Conservation (phyloP, 2,113 vertebrate genomes). For the Hydrolagus affinis region DNA sequence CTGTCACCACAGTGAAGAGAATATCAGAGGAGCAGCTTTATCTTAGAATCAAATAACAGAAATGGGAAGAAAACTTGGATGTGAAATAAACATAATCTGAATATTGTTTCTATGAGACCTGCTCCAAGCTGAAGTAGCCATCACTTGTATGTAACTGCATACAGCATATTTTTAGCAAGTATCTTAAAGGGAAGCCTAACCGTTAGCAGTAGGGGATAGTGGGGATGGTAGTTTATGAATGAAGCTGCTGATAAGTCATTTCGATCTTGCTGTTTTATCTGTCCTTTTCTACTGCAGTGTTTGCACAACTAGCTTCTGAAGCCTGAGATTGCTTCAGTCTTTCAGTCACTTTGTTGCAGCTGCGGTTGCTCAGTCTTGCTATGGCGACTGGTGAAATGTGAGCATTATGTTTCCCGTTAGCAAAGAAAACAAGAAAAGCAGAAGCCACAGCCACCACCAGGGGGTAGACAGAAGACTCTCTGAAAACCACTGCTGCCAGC, state of each 20-base stretch:
- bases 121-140: not conserved
- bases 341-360: conserved; percentile 68
- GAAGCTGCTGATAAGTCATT: too few relatives aligned
- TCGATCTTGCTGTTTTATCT: conserved; percentile 55
- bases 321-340: conserved; percentile 86
- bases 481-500: conserved; percentile 35
- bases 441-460: conserved; percentile 55
- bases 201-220: not conserved
- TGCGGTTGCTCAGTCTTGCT: conserved; percentile 84
- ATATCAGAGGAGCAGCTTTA: not conserved
- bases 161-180: not conserved
- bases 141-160: not conserved
- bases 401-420: conserved; percentile 78
- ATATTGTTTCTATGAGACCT: not conserved
- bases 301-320: conserved; percentile 83
- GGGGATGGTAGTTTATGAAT: not conserved
- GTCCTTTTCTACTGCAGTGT: conserved; percentile 89
- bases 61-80: not conserved
- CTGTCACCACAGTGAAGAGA: not conserved
- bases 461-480: conserved; percentile 50
- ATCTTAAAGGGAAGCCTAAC: not conserved
- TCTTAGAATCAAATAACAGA: not conserved
- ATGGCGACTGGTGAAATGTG: conserved; percentile 82
- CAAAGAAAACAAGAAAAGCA: conserved; percentile 67
- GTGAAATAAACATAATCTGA: not conserved